phyloP scores from a whole-genome alignment of 2,888 invertebrate genomes.

The Oscheius myriophilus region DNA sequence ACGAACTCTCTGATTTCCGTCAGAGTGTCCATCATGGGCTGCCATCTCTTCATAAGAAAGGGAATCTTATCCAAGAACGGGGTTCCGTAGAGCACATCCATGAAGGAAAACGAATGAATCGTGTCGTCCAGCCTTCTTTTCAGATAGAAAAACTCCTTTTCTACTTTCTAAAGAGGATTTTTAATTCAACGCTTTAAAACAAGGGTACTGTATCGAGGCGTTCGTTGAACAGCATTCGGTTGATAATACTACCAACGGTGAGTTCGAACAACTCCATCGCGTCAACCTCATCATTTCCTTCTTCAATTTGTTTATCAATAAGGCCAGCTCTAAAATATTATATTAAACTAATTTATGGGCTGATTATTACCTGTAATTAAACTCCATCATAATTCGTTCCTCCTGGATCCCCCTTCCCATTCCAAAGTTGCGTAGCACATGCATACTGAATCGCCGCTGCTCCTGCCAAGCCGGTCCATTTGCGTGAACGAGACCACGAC shows the following conservation, averaged over 20 bases:
- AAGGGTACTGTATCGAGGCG: not conserved
- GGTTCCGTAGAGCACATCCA: no score
- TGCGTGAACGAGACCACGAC: not conserved
- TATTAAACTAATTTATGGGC: no score
- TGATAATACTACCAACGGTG: constrained; percentile 48
- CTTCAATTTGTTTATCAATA: not conserved
- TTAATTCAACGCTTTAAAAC: no score
- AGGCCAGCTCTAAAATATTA: not conserved
- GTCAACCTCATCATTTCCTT: not conserved
- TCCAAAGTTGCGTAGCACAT: constrained; percentile 1
- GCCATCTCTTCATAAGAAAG: no score
- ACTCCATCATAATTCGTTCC: constrained; percentile 2
- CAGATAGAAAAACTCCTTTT: constrained; percentile 4
- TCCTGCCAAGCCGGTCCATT: constrained; percentile 6
- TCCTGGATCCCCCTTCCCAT: not conserved
- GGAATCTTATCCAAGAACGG: no score
- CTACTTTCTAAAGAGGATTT: not conserved
- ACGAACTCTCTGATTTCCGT: no score
- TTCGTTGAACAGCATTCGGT: constrained; percentile 44
- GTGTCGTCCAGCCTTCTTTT: not conserved
- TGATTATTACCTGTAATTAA: not conserved
- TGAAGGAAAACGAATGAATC: no score
- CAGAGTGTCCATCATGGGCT: no score
- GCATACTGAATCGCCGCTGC: constrained; percentile 2
- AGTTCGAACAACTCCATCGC: constrained; percentile 36